A percentile compares a stretch with the other conserved stretches of the same genome.
Evolutionary conservation across 2,113 vertebrate species (phyloP).

Genomic region (Hippocampus zosterae): DNA sequence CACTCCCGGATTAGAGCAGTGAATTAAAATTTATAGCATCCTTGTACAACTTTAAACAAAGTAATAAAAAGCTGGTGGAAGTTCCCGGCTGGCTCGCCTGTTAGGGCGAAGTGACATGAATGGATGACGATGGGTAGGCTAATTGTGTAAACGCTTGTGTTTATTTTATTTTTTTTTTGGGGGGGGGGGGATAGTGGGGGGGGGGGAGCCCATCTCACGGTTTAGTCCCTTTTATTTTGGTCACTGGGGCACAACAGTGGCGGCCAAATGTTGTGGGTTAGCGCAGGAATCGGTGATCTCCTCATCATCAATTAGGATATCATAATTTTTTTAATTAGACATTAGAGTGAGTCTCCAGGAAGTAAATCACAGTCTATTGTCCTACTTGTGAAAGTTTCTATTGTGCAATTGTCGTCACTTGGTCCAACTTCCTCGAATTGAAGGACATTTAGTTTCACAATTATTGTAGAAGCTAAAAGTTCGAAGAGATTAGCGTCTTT

Average conservation of each 20-base stretch:
- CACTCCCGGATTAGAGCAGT: no score
- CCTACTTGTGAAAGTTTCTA: background rate
- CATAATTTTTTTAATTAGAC: background rate
- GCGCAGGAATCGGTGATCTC: background rate
- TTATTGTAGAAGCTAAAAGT: background rate
- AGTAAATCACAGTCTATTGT: background rate
- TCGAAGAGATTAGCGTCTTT: background rate
- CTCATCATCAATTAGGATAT: background rate
- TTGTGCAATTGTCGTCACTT: background rate
- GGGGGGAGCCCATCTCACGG: conserved; percentile 28
- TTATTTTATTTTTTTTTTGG: conserved; percentile 55
- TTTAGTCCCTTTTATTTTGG: conserved; percentile 41
- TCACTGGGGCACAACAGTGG: conserved; percentile 32
- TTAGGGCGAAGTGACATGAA: conserved; percentile 33
- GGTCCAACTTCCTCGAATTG: background rate
- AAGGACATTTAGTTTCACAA: background rate
- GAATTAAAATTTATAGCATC: background rate
- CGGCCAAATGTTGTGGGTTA: conserved; percentile 6
- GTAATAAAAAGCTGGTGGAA: background rate
- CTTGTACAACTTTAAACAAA: conserved; percentile 1
- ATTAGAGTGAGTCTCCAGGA: no score
- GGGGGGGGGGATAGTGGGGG: background rate
- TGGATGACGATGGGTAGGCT: conserved; percentile 43
- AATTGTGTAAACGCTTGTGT: conserved; percentile 36
- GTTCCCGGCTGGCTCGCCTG: background rate